Evolutionary conservation across 2,888 invertebrate genomes (phyloP).

Genomic region (Drosophila prostipennis): DNA sequence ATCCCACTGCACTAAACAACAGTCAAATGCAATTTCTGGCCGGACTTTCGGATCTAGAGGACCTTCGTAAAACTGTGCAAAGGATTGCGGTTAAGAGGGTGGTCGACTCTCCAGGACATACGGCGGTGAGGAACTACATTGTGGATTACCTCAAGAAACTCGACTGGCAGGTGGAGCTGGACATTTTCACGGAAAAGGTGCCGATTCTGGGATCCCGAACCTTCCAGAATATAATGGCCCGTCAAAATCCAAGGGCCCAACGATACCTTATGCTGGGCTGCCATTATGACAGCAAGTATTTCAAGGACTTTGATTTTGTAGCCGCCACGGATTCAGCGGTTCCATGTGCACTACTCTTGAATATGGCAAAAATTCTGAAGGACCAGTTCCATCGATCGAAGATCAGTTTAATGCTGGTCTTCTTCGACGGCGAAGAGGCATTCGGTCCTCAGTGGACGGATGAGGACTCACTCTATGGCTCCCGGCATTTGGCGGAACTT

Average conservation of each 20-base stretch:
- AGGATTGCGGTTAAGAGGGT: conserved; percentile 92
- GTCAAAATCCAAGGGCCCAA: conserved; percentile 87
- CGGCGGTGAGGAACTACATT: conserved; percentile 88
- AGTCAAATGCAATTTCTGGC: conserved; percentile 86
- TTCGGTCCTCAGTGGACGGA: conserved; percentile 91
- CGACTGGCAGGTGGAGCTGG: conserved; percentile 91
- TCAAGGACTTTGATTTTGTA: conserved; percentile 79
- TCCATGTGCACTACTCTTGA: conserved; percentile 95
- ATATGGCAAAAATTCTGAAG: conserved; percentile 90
- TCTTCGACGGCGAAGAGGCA: conserved; percentile 99
- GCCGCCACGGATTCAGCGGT: conserved; percentile 97
- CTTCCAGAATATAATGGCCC: conserved; percentile 91
- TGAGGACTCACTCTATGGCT: conserved; percentile 96
- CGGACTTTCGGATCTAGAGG: conserved; percentile 85
- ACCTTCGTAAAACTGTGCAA: conserved; percentile 88
- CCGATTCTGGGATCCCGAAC: conserved; percentile 87
- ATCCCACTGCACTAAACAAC: conserved; percentile 85
- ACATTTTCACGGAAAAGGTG: conserved; percentile 87
- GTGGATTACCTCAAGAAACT: conserved; percentile 86
- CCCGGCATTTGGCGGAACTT: conserved; percentile 92
- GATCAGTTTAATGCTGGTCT: conserved; percentile 90
- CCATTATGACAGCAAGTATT: conserved; percentile 91
- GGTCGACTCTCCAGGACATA: conserved; percentile 91
- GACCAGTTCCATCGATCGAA: conserved; percentile 85
- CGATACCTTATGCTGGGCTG: conserved; percentile 89